phyloP scores from a whole-genome alignment of 2,113 vertebrate species.

The Osmerus mordax region DNA sequence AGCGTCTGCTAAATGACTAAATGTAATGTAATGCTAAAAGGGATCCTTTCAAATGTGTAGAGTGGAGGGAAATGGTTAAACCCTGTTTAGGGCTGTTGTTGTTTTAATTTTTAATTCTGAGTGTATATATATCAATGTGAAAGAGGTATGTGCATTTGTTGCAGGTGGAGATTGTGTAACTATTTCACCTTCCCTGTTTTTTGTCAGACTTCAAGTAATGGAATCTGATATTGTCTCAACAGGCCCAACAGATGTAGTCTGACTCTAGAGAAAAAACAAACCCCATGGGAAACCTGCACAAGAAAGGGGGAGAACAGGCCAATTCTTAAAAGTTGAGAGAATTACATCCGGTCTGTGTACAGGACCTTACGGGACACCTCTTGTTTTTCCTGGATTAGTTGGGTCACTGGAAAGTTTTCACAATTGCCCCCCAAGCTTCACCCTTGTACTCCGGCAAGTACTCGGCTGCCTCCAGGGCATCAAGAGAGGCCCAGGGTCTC shows the following conservation, averaged over 20 bases:
- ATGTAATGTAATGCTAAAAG: no score
- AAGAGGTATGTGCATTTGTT: no score
- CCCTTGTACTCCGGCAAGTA: not conserved
- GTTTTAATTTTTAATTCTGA: no score
- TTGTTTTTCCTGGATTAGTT: not conserved
- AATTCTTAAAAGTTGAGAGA: constrained; percentile 5
- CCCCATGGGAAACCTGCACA: not conserved
- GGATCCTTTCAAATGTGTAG: no score
- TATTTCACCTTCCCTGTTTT: not conserved
- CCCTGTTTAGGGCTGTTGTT: no score
- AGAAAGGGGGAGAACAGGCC: not conserved
- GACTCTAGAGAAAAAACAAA: not conserved
- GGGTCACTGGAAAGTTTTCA: not conserved
- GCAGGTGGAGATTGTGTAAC: not conserved
- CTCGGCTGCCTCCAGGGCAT: constrained; percentile 29
- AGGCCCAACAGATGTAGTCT: constrained; percentile 21
- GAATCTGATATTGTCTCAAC: constrained; percentile 30
- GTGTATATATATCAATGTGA: no score
- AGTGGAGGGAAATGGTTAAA: no score
- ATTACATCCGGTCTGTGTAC: not conserved
- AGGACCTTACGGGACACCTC: not conserved
- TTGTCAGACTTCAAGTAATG: constrained; percentile 3
- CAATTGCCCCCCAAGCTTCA: not conserved
- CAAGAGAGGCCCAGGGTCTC: constrained; percentile 33
- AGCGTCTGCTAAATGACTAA: no score